A percentile compares a stretch with the other conserved stretches of the same genome.
Evolutionary conservation across 2,797 vertebrate species (phyloP).

Genomic region (Lepilemur ruficaudatus): DNA sequence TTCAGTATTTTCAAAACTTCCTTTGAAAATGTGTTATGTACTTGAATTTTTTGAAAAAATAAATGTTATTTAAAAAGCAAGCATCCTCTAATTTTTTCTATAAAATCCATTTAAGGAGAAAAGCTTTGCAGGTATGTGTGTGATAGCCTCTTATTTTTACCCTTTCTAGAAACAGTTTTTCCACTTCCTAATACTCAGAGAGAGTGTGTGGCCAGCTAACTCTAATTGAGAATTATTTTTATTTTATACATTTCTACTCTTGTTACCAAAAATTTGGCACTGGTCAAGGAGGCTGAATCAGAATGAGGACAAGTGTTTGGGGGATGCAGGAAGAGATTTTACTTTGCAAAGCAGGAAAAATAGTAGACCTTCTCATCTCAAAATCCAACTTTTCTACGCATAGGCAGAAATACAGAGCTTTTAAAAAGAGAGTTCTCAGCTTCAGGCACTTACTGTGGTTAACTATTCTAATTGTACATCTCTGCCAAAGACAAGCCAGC

Average conservation of each 20-base stretch:
- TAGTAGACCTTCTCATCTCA: no score
- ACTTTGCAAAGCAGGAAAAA: no score
- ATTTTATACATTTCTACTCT: not conserved
- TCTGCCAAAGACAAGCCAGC: no score
- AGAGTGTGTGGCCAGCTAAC: not conserved
- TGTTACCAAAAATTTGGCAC: not conserved
- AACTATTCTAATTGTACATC: no score
- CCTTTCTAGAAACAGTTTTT: not conserved
- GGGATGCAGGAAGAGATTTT: no score
- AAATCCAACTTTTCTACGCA: no score
- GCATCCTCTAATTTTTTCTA: not conserved
- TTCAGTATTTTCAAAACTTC: not conserved
- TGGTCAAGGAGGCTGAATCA: no score
- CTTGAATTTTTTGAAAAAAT: constrained; percentile 37
- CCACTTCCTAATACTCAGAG: not conserved
- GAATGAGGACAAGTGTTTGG: no score
- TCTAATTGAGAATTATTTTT: not conserved
- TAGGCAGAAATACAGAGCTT: no score
- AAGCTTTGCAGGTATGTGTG: not conserved
- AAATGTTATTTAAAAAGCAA: not conserved
- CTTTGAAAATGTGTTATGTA: not conserved
- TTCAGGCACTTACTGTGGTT: no score
- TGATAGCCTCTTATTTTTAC: not conserved
- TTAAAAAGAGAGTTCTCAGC: no score
- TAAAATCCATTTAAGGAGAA: not conserved